phyloP scores from a whole-genome alignment of 1,140 invertebrate species.

The Caerostris darwini region DNA sequence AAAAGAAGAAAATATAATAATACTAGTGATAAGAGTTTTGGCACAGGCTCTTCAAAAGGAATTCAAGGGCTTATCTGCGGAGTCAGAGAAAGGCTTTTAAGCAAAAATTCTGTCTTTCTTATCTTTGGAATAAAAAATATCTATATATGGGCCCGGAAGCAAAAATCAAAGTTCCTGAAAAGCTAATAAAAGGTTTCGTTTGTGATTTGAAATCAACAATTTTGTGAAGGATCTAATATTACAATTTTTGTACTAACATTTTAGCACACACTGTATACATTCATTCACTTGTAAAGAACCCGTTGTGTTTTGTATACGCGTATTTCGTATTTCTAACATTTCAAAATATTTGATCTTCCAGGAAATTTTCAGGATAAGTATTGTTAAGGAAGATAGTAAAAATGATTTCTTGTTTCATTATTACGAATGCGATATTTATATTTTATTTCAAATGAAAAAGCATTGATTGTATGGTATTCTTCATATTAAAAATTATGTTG shows the following conservation, averaged over 20 bases:
- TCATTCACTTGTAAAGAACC: background rate
- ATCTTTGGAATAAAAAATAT: background rate
- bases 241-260: background rate
- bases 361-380: too few relatives aligned
- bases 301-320: background rate
- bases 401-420: too few relatives aligned
- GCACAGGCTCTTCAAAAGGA: slow-evolving; percentile 12
- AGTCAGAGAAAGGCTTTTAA: slow-evolving; percentile 52
- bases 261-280: background rate
- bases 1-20: slow-evolving; percentile 35
- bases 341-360: too few relatives aligned
- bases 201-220: background rate
- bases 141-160: background rate
- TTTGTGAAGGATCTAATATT: background rate
- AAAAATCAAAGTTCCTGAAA: background rate
- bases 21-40: slow-evolving; percentile 28
- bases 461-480: too few relatives aligned
- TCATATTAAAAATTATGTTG: too few relatives aligned
- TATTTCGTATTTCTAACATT: too few relatives aligned
- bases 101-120: slow-evolving; percentile 51
- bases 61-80: slow-evolving; percentile 28
- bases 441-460: too few relatives aligned
- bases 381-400: too few relatives aligned
- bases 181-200: slow-evolving; percentile 7
- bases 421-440: too few relatives aligned